Evolutionary conservation across 2,797 vertebrate species (phyloP), one percentile per base, ranked within the genome.

Genomic region (Oreochromis grahami): DNA sequence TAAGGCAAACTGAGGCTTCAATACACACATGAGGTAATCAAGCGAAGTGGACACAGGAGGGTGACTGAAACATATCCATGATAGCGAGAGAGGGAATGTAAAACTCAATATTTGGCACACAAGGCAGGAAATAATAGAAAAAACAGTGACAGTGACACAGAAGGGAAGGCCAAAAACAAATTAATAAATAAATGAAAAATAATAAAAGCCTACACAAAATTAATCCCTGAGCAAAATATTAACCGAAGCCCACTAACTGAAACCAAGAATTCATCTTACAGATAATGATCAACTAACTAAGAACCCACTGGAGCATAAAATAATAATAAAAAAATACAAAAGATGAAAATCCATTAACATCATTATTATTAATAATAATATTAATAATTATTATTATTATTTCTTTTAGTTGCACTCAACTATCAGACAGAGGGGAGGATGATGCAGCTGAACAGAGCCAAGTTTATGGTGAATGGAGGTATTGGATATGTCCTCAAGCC

Each of bases 391-490:
- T 56, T 32, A 58, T 34, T 32, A 63, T 36, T 65, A 48, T 48
- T 43, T 68, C 12, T 63, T 84, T 51, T 94, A 99, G 98, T 99
- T 92, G 98, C 99, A n/a, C 94, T 99, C 26, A 99, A 99, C 95
- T 99, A 99, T 92, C 99, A 99, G 93, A 98, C 98, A 2, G 98
- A 99, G 86, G 99, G 99, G 15, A 97, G 99, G 17, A 97, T 99
- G 97, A 99, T 99, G 98, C 98, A 99, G 93, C 89, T 99, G 90
- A 99, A 99, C 91, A 96, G 98, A 92, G 97, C 99, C 80, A 99
- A 99, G 92, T 99, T 99, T 92, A 97, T 97, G 96, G 96, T 97
- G 58, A 99, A 99, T 1, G 99, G 98, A 82, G 97, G 97, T 8
- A 97, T 96, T 80, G 99, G 99, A 60, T 99, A 99, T 4, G 96